A percentile compares a stretch with the other conserved stretches of the same genome.
These are phyloP conservation scores for Diachasmimorpha longicaudata DNA, from an alignment of 1,140 invertebrate genomes.

Conservation along the genomic window DNA sequence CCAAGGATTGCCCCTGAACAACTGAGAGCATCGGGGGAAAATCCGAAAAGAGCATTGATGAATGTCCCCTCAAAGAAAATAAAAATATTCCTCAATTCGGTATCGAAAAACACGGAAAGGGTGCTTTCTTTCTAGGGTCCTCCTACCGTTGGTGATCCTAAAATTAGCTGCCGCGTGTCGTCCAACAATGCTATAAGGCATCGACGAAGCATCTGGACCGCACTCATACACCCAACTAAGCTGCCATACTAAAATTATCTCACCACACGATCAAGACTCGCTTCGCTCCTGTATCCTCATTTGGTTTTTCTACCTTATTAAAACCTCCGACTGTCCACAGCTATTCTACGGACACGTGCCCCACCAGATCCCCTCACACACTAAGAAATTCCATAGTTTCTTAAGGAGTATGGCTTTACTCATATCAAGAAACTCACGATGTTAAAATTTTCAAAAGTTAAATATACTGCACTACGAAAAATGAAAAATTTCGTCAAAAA, in stretches of 20 bases:
- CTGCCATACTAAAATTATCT: constrained; percentile 38
- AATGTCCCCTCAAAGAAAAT: background rate
- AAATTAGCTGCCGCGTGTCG: constrained; percentile 39
- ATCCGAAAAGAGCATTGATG: background rate
- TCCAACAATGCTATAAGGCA: constrained; percentile 40
- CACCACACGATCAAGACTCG: constrained; percentile 32
- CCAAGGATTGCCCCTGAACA: background rate
- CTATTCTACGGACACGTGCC: background rate
- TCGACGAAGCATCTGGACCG: constrained; percentile 40
- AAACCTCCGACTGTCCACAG: background rate
- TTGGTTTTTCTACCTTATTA: background rate
- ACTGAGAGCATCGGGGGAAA: background rate
- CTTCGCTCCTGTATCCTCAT: constrained; percentile 5
- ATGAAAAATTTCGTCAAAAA: too few relatives aligned
- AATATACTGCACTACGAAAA: too few relatives aligned
- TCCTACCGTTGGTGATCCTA: constrained; percentile 26
- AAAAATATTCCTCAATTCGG: background rate
- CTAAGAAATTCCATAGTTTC: too few relatives aligned
- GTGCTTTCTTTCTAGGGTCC: constrained; percentile 22
- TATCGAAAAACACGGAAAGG: constrained; percentile 31
- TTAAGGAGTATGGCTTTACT: too few relatives aligned
- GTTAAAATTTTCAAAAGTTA: too few relatives aligned
- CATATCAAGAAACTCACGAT: too few relatives aligned
- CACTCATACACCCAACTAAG: constrained; percentile 16
- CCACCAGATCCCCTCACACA: background rate